Percentiles rank a stretch among this genome's conserved stretches.
These are phyloP conservation scores for Zaprionus ornatus DNA, from an alignment of 1,140 invertebrate species.

Conservation along the genomic window DNA sequence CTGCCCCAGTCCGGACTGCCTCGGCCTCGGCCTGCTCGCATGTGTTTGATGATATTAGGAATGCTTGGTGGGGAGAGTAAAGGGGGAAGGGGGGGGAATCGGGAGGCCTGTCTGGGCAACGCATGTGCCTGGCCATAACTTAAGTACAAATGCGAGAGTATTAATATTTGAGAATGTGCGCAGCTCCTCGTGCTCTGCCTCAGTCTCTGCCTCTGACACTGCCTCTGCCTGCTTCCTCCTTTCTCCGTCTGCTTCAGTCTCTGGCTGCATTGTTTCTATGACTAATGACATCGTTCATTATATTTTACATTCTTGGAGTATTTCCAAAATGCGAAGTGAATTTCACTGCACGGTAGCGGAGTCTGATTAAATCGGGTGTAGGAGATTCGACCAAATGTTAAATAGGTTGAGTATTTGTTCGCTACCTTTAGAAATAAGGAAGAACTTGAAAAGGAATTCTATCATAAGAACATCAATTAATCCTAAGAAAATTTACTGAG, in stretches of 20 bases:
- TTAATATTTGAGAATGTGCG: conserved; percentile 51
- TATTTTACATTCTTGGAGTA: conserved; percentile 78
- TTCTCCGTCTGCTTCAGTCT: conserved; percentile 25
- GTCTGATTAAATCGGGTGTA: background rate
- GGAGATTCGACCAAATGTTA: background rate
- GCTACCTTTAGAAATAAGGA: no score
- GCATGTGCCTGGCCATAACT: conserved; percentile 40
- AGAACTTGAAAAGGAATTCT: no score
- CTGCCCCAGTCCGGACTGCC: background rate
- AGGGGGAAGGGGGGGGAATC: background rate
- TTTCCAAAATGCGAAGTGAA: conserved; percentile 62
- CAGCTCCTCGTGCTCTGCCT: conserved; percentile 9
- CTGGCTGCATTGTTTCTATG: conserved; percentile 72
- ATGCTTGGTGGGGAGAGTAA: background rate
- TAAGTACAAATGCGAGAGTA: conserved; percentile 44
- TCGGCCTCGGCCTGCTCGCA: background rate
- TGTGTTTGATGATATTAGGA: conserved; percentile 11
- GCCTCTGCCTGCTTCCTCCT: background rate
- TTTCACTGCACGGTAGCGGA: conserved; percentile 29
- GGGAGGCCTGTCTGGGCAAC: conserved; percentile 18
- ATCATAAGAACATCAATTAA: no score
- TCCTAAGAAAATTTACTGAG: no score
- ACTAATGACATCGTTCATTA: conserved; percentile 82
- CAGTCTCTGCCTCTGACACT: background rate
- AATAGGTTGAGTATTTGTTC: no score